Conservation (phyloP, 2,797 vertebrate species). For the Tokudaia tokunoshimensis region DNA sequence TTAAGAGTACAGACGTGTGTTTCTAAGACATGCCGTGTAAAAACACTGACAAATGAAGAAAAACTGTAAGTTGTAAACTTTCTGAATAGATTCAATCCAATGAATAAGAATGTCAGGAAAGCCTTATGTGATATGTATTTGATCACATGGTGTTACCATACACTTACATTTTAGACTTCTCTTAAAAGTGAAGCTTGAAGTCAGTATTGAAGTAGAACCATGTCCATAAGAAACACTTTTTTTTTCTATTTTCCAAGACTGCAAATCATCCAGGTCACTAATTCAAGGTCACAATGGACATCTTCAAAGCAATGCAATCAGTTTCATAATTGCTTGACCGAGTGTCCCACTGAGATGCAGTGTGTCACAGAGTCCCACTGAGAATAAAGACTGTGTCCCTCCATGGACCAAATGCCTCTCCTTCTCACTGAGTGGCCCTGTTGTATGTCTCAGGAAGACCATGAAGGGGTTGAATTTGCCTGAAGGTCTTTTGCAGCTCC, state of each 20-base stretch:
- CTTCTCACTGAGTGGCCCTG: not conserved
- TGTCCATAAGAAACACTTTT: not conserved
- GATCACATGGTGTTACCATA: not conserved
- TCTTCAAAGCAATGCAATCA: not conserved
- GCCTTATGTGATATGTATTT: conserved; percentile 7
- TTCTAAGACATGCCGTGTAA: not conserved
- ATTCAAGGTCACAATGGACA: not conserved
- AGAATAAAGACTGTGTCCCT: not conserved
- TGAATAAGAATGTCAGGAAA: conserved; percentile 3
- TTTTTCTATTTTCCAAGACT: not conserved
- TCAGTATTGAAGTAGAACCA: not conserved
- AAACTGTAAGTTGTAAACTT: conserved; percentile 20
- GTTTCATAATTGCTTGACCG: not conserved
- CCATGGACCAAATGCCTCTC: not conserved
- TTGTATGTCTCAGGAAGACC: conserved; percentile 3
- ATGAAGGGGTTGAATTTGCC: conserved; percentile 23
- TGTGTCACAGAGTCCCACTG: not conserved
- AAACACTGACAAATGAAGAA: not conserved
- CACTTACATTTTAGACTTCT: not conserved
- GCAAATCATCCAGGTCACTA: not conserved
- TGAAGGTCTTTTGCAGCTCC: conserved; percentile 43
- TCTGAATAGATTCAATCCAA: not conserved
- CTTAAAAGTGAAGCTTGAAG: not conserved
- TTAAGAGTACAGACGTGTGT: not conserved
- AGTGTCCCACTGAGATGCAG: not conserved